Percentiles rank a stretch among this genome's conserved stretches.
These are phyloP conservation scores for Campoletis raptor DNA, from an alignment of 2,888 invertebrate genomes.

Conservation along the genomic window DNA sequence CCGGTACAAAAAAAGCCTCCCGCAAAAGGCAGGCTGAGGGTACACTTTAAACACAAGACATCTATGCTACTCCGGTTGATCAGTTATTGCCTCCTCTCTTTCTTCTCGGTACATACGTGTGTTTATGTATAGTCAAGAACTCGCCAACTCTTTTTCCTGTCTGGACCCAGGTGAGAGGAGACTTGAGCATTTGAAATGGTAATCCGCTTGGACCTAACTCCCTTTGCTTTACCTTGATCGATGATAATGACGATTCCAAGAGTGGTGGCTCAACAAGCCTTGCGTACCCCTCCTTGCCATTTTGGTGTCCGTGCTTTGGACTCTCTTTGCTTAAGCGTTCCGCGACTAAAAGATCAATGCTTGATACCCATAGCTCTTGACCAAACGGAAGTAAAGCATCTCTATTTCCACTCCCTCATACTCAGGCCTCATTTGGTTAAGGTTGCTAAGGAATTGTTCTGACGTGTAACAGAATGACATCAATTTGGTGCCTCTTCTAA, in stretches of 20 bases:
- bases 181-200: slow-evolving; percentile 83
- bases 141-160: slow-evolving; percentile 5
- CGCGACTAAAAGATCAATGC: slow-evolving; percentile 53
- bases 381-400: slow-evolving; percentile 38
- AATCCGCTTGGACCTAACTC: slow-evolving; percentile 73
- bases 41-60: slow-evolving; percentile 17
- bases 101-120: neutral
- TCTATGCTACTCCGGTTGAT: neutral
- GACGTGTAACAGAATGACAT: neutral
- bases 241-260: slow-evolving; percentile 80
- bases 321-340: slow-evolving; percentile 19
- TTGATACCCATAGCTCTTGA: slow-evolving; percentile 63
- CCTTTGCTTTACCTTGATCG: slow-evolving; percentile 68
- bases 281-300: slow-evolving; percentile 41
- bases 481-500: neutral
- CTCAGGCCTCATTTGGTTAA: neutral
- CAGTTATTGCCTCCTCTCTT: slow-evolving; percentile 12
- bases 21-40: slow-evolving; percentile 50
- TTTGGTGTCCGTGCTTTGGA: slow-evolving; percentile 36
- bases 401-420: neutral
- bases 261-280: slow-evolving; percentile 69
- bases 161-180: slow-evolving; percentile 72
- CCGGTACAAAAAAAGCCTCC: slow-evolving; percentile 79
- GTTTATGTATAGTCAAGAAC: slow-evolving; percentile 6
- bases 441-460: neutral